Evolutionary conservation across 2,797 vertebrate genomes (phyloP), one percentile per base, ranked within the genome.

Genomic region (Sphenopsis melanotis): DNA sequence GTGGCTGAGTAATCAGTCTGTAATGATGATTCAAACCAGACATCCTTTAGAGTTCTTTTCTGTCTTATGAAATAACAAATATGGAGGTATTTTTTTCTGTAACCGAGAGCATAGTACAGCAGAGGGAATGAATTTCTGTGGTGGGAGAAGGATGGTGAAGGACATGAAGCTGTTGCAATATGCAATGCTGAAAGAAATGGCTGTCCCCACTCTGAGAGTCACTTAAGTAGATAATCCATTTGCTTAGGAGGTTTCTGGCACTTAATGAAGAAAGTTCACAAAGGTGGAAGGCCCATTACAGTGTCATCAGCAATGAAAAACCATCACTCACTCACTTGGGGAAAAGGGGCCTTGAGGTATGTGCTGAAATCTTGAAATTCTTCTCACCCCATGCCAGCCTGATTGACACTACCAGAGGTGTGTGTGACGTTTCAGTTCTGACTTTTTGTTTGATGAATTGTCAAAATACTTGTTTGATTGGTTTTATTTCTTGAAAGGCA

Each of bases 221-320:
- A 19, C 44, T 87, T 70, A 70, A 89, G 75, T 15, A 94, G 60
- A 56, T 85, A 70, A 89, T 90, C 71, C 83, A n/a, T 94, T 95
- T 93, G 42, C 52, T 89, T 83, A 85, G 90, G 53, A 68, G 81
- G 68, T 87, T 89, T 37, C 60, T 91, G 82, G 41, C 26, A 56
- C 59, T 68, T 85, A 83, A 77, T 90, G 86, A 87, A 83, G 37
- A 65, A 89, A 85, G 78, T 64, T 93, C 87, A 93, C 57, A 34
- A 41, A 68, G 69, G 82, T 95, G 60, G 93, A 94, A 91, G 60
- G 75, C 17, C 60, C 32, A n/a, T 93, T 92, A 75, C 6, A 11
- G 32, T 71, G 64, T 71, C 56, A 74, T 85, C 57, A 80, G 60
- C 56, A 68, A 12, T 41, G 53, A 92, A 89, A 87, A 44, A 20